phyloP scores from a whole-genome alignment of 2,888 invertebrate genomes.

The Ephialtes manifestator region DNA sequence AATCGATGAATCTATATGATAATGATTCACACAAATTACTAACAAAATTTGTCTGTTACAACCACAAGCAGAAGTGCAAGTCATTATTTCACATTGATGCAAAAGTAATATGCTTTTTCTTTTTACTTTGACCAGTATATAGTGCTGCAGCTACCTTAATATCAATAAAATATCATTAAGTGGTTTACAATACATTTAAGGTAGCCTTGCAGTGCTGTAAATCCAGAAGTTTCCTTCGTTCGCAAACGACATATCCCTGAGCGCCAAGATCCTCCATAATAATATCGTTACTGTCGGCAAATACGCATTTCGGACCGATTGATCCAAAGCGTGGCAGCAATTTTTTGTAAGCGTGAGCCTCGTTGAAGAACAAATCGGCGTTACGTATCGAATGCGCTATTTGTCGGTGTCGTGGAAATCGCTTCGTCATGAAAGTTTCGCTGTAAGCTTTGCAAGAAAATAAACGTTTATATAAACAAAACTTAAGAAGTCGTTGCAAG shows the following conservation, averaged over 20 bases:
- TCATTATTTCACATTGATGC: too few relatives aligned
- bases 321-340: slow-evolving; percentile 72
- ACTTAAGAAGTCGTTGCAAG: background rate
- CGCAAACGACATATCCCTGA: slow-evolving; percentile 72
- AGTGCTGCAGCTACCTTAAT: background rate
- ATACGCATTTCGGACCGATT: slow-evolving; percentile 73
- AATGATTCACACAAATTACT: too few relatives aligned
- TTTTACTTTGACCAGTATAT: background rate
- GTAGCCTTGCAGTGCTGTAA: slow-evolving; percentile 74
- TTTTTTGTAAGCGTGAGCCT: slow-evolving; percentile 74
- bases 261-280: slow-evolving; percentile 77
- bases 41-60: too few relatives aligned
- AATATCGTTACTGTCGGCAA: slow-evolving; percentile 72
- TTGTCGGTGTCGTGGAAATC: slow-evolving; percentile 66
- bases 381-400: slow-evolving; percentile 64
- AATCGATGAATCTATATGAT: background rate
- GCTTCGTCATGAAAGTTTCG: slow-evolving; percentile 75
- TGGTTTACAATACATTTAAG: slow-evolving; percentile 70
- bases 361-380: slow-evolving; percentile 74
- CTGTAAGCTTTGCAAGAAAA: slow-evolving; percentile 72
- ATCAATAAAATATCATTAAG: background rate
- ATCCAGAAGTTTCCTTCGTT: slow-evolving; percentile 74
- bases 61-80: too few relatives aligned
- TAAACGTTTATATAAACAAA: slow-evolving; percentile 13
- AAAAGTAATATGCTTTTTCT: background rate